phyloP scores from a whole-genome alignment of 2,113 vertebrate genomes.

The Mastomys natalensis region DNA sequence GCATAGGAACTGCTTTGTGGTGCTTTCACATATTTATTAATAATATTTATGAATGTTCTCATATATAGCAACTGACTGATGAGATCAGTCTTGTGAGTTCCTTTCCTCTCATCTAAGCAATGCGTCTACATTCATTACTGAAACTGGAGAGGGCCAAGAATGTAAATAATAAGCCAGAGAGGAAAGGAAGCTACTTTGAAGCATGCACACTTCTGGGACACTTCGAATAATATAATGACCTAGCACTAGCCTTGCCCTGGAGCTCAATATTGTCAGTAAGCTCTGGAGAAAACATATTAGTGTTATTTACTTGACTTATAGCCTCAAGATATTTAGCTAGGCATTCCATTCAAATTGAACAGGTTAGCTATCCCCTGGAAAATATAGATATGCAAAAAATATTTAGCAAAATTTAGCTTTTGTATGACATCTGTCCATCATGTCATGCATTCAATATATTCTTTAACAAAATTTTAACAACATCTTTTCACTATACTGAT shows the following conservation, averaged over 20 bases:
- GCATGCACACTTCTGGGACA: conserved; percentile 42
- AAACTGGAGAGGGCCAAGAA: background rate
- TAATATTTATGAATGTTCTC: conserved; percentile 65
- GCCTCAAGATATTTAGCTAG: conserved; percentile 87
- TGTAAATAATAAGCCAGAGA: conserved; percentile 45
- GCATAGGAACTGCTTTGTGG: background rate
- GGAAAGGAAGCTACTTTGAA: conserved; percentile 52
- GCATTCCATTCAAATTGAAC: conserved; percentile 88
- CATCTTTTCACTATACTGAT: conserved; percentile 71
- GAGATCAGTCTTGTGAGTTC: background rate
- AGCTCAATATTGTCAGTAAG: conserved; percentile 77
- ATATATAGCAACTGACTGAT: conserved; percentile 11
- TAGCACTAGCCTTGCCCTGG: conserved; percentile 62
- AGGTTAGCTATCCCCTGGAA: conserved; percentile 85
- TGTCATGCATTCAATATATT: conserved; percentile 85
- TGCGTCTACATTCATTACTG: conserved; percentile 11
- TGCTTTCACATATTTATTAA: conserved; percentile 43
- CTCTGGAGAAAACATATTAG: conserved; percentile 84
- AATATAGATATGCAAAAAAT: conserved; percentile 87
- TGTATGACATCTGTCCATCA: conserved; percentile 84
- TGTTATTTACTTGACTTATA: conserved; percentile 85
- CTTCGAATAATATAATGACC: conserved; percentile 66
- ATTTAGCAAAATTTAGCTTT: conserved; percentile 86
- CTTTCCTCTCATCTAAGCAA: background rate
- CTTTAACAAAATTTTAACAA: conserved; percentile 75